Evolutionary conservation across 2,113 vertebrate genomes (phyloP).

Genomic region (Antigone vipio): DNA sequence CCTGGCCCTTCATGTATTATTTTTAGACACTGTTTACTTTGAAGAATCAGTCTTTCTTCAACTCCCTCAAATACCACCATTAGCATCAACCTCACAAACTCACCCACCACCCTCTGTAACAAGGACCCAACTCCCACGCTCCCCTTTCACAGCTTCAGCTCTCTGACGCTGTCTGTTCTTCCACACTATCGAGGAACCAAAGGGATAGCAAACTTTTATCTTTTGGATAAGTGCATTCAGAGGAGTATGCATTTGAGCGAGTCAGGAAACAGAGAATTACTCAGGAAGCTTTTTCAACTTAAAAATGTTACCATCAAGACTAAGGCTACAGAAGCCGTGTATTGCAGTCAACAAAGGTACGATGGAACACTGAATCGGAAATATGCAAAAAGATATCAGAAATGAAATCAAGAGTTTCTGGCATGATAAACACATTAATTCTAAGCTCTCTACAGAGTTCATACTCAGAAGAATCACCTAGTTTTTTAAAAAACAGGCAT

Average conservation of each 20-base stretch:
- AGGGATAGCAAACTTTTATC: background rate
- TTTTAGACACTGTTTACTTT: background rate
- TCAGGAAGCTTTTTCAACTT: background rate
- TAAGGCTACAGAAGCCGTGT: background rate
- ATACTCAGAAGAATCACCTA: background rate
- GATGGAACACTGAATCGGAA: background rate
- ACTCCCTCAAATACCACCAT: background rate
- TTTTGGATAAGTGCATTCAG: background rate
- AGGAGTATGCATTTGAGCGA: background rate
- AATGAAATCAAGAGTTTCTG: background rate
- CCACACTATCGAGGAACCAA: background rate
- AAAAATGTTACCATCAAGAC: background rate
- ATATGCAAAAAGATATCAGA: background rate
- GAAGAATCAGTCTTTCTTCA: background rate
- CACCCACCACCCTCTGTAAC: background rate
- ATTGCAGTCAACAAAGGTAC: background rate
- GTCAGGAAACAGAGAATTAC: background rate
- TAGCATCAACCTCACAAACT: background rate
- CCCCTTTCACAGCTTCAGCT: background rate
- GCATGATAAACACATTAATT: background rate
- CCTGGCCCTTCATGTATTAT: background rate
- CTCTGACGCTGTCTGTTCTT: background rate
- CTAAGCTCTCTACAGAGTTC: background rate
- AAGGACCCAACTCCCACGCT: background rate
- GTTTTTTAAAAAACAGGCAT: background rate